Conservation (phyloP, 2,888 invertebrate species). For the Encarsia formosa region DNA sequence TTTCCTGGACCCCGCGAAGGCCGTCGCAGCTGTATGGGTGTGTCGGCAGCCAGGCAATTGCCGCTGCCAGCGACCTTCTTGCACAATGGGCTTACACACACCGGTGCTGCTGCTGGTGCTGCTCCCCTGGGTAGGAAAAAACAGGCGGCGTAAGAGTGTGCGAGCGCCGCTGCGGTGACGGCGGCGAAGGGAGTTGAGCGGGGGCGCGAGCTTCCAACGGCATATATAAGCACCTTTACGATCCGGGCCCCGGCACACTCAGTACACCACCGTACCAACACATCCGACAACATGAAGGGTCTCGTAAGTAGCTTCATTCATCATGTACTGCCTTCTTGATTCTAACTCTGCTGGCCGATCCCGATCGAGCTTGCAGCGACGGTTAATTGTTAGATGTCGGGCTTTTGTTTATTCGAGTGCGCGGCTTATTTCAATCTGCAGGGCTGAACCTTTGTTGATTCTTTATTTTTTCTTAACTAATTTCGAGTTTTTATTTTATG, state of each 20-base stretch:
- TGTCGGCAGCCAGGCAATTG: conserved; percentile 2
- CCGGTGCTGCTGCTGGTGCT: no score
- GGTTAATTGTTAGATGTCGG: no score
- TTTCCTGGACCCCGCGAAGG: conserved; percentile 12
- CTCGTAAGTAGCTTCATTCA: conserved; percentile 51
- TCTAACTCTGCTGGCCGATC: no score
- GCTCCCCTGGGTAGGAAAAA: no score
- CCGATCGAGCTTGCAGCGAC: no score
- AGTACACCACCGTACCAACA: background rate
- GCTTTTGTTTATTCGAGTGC: no score
- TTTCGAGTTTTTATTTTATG: no score
- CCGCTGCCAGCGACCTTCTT: conserved; percentile 43
- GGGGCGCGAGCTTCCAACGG: conserved; percentile 17
- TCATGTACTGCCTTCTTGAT: no score
- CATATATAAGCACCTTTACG: conserved; percentile 27
- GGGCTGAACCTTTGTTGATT: no score
- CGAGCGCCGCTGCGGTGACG: conserved; percentile 40
- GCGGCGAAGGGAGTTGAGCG: conserved; percentile 39
- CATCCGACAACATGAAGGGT: conserved; percentile 44
- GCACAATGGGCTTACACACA: conserved; percentile 41
- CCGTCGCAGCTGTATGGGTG: conserved; percentile 11
- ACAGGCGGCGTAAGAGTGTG: no score
- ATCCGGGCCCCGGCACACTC: conserved; percentile 31
- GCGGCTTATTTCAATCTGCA: no score
- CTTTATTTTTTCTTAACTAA: no score